Percentiles rank a stretch among this genome's conserved stretches.
Evolutionary conservation across 2,888 invertebrate species (phyloP).

Genomic region (Apamea crenata): DNA sequence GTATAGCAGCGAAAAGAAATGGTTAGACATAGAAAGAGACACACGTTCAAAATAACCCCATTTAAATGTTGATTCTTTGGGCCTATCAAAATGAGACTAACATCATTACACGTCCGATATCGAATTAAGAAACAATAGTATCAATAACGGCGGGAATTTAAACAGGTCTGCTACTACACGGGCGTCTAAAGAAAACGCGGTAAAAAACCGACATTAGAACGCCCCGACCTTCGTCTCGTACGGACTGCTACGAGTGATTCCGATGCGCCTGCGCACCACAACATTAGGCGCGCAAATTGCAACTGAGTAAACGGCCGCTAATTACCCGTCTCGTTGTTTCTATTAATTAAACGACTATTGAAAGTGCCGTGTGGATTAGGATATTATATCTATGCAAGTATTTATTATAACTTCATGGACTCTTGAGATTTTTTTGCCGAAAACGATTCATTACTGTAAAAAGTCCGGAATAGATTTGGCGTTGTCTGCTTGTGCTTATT

Average conservation of each 20-base stretch:
- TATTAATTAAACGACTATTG: constrained; percentile 17
- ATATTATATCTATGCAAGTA: neutral
- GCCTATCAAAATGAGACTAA: constrained; percentile 1
- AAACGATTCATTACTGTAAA: constrained; percentile 24
- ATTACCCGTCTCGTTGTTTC: constrained; percentile 47
- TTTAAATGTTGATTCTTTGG: constrained; percentile 6
- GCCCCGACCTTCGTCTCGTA: constrained; percentile 81
- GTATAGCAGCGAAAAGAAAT: neutral
- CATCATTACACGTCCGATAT: neutral
- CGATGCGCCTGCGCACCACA: constrained; percentile 75
- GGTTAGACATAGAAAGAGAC: neutral
- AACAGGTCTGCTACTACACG: constrained; percentile 27
- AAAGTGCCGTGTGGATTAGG: constrained; percentile 12
- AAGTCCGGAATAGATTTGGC: constrained; percentile 20
- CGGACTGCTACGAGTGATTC: constrained; percentile 64
- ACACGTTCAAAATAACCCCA: neutral
- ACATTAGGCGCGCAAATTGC: constrained; percentile 50
- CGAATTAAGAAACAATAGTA: constrained; percentile 14
- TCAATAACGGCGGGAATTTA: constrained; percentile 43
- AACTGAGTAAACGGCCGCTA: constrained; percentile 50
- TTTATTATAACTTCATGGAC: neutral
- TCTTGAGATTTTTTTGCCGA: constrained; percentile 5
- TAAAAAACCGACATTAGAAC: constrained; percentile 82
- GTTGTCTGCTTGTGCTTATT: constrained; percentile 28
- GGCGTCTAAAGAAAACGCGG: constrained; percentile 42